These are phyloP conservation scores for Ophioninae sp. DNA, from an alignment of 2,888 invertebrate genomes.

Conservation along the genomic window DNA sequence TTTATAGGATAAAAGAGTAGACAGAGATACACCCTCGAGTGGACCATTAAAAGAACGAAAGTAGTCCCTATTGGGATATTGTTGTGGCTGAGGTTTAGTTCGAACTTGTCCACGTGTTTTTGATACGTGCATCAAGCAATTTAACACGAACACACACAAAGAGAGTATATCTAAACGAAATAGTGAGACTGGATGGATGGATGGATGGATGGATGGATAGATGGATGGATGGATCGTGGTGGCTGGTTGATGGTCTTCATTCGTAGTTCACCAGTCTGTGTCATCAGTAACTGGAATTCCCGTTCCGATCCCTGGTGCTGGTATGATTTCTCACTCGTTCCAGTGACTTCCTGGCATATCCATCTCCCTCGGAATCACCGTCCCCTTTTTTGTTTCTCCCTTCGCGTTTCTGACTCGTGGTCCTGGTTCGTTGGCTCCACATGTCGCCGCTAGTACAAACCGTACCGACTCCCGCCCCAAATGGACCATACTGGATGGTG, in stretches of 20 bases:
- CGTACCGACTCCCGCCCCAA: constrained; percentile 74
- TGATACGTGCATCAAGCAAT: constrained; percentile 22
- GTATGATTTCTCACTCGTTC: constrained; percentile 33
- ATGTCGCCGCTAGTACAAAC: constrained; percentile 73
- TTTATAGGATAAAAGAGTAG: constrained; percentile 21
- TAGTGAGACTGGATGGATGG: constrained; percentile 36
- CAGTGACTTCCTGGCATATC: constrained; percentile 30
- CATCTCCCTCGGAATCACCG: constrained; percentile 61
- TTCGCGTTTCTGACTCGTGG: constrained; percentile 67
- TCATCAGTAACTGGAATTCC: constrained; percentile 43
- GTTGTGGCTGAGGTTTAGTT: constrained; percentile 67
- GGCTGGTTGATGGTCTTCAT: constrained; percentile 45
- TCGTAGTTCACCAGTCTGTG: constrained; percentile 38
- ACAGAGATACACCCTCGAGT: constrained; percentile 70
- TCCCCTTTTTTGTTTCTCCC: constrained; percentile 58
- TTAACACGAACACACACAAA: constrained; percentile 19
- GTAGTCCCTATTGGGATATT: constrained; percentile 80
- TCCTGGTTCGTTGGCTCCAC: constrained; percentile 80
- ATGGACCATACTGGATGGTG: constrained; percentile 72
- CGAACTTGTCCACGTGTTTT: constrained; percentile 58
- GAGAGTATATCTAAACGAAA: constrained; percentile 18
- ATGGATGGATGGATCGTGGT: constrained; percentile 74
- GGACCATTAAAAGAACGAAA: constrained; percentile 78
- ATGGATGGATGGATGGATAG: constrained; percentile 52
- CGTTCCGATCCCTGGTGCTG: not conserved